These are phyloP conservation scores for Paralichthys olivaceus DNA, from an alignment of 2,113 vertebrate genomes.

Conservation along the genomic window DNA sequence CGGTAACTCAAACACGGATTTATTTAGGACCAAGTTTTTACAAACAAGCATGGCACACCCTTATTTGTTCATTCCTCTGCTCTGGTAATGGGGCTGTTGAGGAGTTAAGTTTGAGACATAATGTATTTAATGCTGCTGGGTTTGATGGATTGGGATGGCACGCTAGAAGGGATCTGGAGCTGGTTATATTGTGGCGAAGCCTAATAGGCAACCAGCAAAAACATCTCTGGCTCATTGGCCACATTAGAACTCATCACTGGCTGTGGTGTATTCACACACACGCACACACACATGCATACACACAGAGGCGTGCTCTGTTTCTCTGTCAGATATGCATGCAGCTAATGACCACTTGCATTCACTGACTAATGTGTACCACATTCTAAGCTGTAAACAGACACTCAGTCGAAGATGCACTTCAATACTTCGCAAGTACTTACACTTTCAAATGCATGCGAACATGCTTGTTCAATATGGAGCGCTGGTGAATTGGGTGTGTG, in stretches of 20 bases:
- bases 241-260: constrained; percentile 52
- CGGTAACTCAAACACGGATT: constrained; percentile 27
- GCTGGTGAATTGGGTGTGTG: constrained; percentile 45
- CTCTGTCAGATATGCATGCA: constrained; percentile 29
- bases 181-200: constrained; percentile 66
- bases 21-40: constrained; percentile 33
- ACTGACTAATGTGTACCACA: constrained; percentile 43
- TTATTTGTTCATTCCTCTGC: constrained; percentile 36
- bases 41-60: constrained; percentile 29
- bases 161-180: constrained; percentile 58
- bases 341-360: constrained; percentile 53
- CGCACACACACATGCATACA: constrained; percentile 26
- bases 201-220: constrained; percentile 68
- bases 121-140: constrained; percentile 27
- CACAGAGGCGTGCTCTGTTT: constrained; percentile 11
- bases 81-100: constrained; percentile 24
- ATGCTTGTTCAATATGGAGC: constrained; percentile 22
- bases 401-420: constrained; percentile 34
- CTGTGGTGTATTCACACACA: constrained; percentile 21
- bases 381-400: constrained; percentile 24
- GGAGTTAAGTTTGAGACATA: constrained; percentile 34
- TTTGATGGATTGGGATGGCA: constrained; percentile 58
- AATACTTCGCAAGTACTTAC: constrained; percentile 11
- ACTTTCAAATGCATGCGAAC: constrained; percentile 18
- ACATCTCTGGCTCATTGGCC: constrained; percentile 66